Evolutionary conservation across 2,113 vertebrate genomes (phyloP), one percentile per base, ranked within the genome.

Genomic region (Nesogale talazaci): DNA sequence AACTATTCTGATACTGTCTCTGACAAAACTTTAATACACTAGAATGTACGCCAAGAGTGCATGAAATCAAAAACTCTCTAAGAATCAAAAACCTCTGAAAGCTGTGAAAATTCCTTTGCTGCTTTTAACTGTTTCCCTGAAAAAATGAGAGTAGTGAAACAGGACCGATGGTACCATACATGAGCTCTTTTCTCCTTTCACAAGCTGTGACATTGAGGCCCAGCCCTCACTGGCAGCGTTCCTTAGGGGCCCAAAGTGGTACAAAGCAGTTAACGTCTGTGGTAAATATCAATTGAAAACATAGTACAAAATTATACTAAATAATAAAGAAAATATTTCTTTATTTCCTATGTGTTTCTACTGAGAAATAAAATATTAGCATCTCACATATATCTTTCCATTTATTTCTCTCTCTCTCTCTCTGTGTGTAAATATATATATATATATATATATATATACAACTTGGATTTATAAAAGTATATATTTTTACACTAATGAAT

Each of bases 11-110:
- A 89, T 81, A 61, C 17, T 88, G 16, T 78, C 70, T 75, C 82
- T 88, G 75, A 86, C 29, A 65, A 82, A 70, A 82, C 6, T 88
- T 80, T 70, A 91, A 70, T 31, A 65, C 34, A 94, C 34, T 91
- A 6, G 67, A 57, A 88, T 74, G 46, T 69, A 86, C 52, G 67
- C 57, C 57, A 29, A 76, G 76, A 52, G 9, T 42, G 20, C 40
- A 52, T 9, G 70, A 67, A 81, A 34, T 38, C 16, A 63, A 59
- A 78, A 75, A 78, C 67, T 91, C 27, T 85, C 65, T 84, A 59
- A 90, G 61, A 86, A 16, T 74, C 6, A 63, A 83, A 89, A 80
- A 65, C 4, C 40, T 80, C 34, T 87, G 79, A 75, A 70, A 86
- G 46, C 10, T 61, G 16, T 67, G 56, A 85, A 65, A 75, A 29